Conservation (phyloP, 2,113 vertebrate genomes). For the Ursus arctos region DNA sequence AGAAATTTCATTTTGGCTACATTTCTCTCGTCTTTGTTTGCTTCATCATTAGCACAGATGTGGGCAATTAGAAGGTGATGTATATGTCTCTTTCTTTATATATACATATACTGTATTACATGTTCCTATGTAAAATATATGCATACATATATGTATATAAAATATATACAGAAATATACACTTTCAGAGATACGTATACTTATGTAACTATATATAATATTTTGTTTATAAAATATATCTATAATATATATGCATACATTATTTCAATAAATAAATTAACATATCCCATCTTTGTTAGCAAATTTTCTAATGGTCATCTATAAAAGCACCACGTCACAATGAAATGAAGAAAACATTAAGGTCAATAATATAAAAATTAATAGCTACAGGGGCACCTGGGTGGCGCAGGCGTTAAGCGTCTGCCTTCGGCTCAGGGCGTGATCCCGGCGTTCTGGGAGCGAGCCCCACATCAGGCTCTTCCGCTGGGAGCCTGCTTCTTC, state of each 20-base stretch:
- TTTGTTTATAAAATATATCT: background rate
- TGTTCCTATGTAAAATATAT: background rate
- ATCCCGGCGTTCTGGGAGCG: too few relatives aligned
- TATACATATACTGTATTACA: background rate
- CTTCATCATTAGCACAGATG: background rate
- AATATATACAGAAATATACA: background rate
- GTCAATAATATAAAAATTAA: background rate
- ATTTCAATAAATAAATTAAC: background rate
- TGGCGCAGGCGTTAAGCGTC: too few relatives aligned
- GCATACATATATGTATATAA: background rate
- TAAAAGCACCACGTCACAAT: background rate
- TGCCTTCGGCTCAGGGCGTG: too few relatives aligned
- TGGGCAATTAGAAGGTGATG: background rate
- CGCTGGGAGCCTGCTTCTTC: too few relatives aligned
- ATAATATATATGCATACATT: background rate
- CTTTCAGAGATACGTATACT: background rate
- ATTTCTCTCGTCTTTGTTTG: background rate
- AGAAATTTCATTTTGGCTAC: background rate
- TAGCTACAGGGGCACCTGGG: background rate
- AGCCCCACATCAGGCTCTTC: too few relatives aligned
- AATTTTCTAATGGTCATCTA: background rate
- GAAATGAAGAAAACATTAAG: background rate
- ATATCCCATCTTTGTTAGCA: background rate
- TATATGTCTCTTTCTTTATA: background rate
- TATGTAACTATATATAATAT: background rate